These are phyloP conservation scores for Gorsachius goisagi DNA, from an alignment of 2,113 vertebrate genomes.

Conservation along the genomic window DNA sequence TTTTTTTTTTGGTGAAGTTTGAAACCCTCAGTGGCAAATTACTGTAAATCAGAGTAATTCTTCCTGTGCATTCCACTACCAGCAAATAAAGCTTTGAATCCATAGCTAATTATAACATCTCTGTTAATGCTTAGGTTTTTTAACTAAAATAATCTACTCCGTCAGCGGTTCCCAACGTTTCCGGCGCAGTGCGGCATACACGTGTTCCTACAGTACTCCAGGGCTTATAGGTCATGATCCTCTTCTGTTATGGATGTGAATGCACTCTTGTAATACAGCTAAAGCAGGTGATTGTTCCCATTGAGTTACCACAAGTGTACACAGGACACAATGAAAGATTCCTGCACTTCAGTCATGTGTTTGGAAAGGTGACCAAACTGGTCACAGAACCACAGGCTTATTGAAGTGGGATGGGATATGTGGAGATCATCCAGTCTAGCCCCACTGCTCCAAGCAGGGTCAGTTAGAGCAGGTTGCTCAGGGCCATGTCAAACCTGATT, in stretches of 20 bases:
- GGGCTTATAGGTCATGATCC: slow-evolving; percentile 36
- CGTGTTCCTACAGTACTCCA: slow-evolving; percentile 13
- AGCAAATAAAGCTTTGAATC: slow-evolving; percentile 9
- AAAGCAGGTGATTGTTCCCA: not conserved
- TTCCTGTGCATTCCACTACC: not conserved
- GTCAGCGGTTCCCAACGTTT: not conserved
- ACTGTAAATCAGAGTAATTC: slow-evolving; percentile 10
- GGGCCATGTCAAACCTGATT: not conserved
- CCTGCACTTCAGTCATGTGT: not conserved
- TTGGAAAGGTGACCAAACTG: not conserved
- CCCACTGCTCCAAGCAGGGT: not conserved
- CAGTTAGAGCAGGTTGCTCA: not conserved
- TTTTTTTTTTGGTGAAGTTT: not conserved
- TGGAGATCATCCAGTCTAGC: not conserved
- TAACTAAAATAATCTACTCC: not conserved
- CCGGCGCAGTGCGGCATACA: not conserved
- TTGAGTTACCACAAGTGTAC: not conserved
- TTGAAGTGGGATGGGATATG: not conserved
- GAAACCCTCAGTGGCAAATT: slow-evolving; percentile 7
- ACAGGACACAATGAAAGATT: not conserved
- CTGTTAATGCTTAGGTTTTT: not conserved
- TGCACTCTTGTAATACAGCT: not conserved
- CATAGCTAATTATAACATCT: not conserved
- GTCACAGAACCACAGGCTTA: not conserved
- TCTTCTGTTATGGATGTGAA: not conserved